A percentile compares a stretch with the other conserved stretches of the same genome.
These are phyloP conservation scores for Sepiola atlantica DNA, from an alignment of 2,888 invertebrate genomes.

Conservation along the genomic window DNA sequence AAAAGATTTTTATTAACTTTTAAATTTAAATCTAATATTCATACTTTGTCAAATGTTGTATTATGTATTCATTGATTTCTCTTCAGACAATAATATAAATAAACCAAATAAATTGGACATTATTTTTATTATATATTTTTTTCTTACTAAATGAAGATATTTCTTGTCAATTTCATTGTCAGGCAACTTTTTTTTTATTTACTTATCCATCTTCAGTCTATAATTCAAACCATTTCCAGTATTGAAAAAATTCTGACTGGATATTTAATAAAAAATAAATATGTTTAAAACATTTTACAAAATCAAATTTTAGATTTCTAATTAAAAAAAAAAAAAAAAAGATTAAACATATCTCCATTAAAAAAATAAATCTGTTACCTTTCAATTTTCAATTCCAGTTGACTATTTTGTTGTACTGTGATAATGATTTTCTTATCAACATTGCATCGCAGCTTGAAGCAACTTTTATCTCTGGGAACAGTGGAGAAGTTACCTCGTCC, in stretches of 20 bases:
- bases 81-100: no score
- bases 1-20: no score
- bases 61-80: no score
- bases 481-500: slow-evolving; percentile 80
- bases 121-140: no score
- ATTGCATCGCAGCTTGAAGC: slow-evolving; percentile 83
- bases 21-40: no score
- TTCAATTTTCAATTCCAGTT: slow-evolving; percentile 84
- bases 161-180: no score
- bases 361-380: slow-evolving; percentile 70
- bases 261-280: not conserved
- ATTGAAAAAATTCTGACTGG: not conserved
- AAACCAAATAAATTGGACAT: no score
- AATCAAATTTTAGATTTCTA: not conserved
- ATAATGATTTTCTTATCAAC: slow-evolving; percentile 90
- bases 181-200: no score
- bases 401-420: slow-evolving; percentile 80
- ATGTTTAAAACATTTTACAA: not conserved
- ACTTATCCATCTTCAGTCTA: no score
- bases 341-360: not conserved
- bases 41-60: no score
- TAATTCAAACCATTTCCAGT: not conserved
- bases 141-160: no score
- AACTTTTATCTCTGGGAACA: slow-evolving; percentile 81
- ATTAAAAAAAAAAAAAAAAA: not conserved